Percentiles rank a stretch among this genome's conserved stretches.
Conservation (phyloP, 37 sponge, comb jelly and placozoan genomes). For the Halichondria panicea region DNA sequence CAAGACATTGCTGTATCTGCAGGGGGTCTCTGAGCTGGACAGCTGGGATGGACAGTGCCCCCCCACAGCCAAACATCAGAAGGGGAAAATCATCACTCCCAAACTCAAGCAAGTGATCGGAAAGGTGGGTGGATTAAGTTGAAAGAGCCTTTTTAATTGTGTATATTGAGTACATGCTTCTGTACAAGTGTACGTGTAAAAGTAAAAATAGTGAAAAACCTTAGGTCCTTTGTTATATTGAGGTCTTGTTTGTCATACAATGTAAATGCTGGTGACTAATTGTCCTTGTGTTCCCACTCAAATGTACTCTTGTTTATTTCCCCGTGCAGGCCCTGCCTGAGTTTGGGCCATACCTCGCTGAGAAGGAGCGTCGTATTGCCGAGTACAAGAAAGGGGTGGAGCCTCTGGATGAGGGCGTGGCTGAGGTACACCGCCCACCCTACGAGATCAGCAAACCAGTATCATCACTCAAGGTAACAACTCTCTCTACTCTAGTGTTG, state of each 20-base stretch:
- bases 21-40: slow-evolving; percentile 74
- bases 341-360: slow-evolving; percentile 80
- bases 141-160: not conserved
- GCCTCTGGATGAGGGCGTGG: slow-evolving; percentile 45
- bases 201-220: not conserved
- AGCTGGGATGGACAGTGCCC: slow-evolving; percentile 87
- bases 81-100: slow-evolving; percentile 80
- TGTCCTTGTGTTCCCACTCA: not conserved
- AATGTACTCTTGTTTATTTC: no score
- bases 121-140: slow-evolving; percentile 45
- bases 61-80: slow-evolving; percentile 90
- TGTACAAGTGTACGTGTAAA: not conserved
- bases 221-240: not conserved
- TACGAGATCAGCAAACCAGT: slow-evolving; percentile 62
- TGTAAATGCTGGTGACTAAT: not conserved
- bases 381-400: slow-evolving; percentile 45
- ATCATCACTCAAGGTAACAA: slow-evolving; percentile 78
- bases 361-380: slow-evolving; percentile 65
- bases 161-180: not conserved
- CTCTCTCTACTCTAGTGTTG: no score
- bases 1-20: slow-evolving; percentile 86
- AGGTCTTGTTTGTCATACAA: not conserved
- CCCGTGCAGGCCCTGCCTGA: slow-evolving; percentile 63
- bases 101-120: slow-evolving; percentile 79
- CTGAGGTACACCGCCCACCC: slow-evolving; percentile 67